These are phyloP conservation scores for Spatulosminthurus flaviceps DNA, from an alignment of 2,888 invertebrate species.

Conservation along the genomic window DNA sequence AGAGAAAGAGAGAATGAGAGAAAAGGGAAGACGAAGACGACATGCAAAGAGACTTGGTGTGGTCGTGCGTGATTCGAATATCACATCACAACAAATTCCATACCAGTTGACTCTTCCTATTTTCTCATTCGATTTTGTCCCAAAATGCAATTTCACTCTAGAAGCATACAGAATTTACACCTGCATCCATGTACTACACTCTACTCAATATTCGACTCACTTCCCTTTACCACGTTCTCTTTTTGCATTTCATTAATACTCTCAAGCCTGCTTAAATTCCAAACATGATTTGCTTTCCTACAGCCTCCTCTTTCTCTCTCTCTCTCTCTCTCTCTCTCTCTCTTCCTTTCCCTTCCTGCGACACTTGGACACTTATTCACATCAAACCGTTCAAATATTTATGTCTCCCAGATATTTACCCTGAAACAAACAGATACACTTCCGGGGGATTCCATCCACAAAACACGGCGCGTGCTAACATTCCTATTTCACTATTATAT, in stretches of 20 bases:
- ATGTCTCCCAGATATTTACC: slow-evolving; percentile 32
- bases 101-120: slow-evolving; percentile 56
- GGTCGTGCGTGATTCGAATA: slow-evolving; percentile 58
- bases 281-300: slow-evolving; percentile 52
- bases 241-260: slow-evolving; percentile 53
- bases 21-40: slow-evolving; percentile 47
- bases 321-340: too few species aligned
- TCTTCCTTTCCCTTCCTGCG: too few species aligned
- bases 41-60: slow-evolving; percentile 57
- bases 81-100: slow-evolving; percentile 52
- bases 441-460: not conserved
- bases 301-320: slow-evolving; percentile 35
- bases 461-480: not conserved
- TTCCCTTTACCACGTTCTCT: slow-evolving; percentile 48
- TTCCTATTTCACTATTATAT: not conserved
- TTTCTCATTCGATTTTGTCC: slow-evolving; percentile 57
- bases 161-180: slow-evolving; percentile 53
- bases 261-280: slow-evolving; percentile 48
- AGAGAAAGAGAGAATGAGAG: slow-evolving; percentile 39
- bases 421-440: slow-evolving; percentile 41
- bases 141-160: slow-evolving; percentile 53
- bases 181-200: slow-evolving; percentile 45
- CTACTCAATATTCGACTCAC: slow-evolving; percentile 50
- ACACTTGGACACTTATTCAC: slow-evolving; percentile 44
- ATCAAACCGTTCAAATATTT: slow-evolving; percentile 44